Percentiles rank a stretch among this genome's conserved stretches.
Conservation (phyloP, 2,888 invertebrate species). For the Onchidella celtica region DNA sequence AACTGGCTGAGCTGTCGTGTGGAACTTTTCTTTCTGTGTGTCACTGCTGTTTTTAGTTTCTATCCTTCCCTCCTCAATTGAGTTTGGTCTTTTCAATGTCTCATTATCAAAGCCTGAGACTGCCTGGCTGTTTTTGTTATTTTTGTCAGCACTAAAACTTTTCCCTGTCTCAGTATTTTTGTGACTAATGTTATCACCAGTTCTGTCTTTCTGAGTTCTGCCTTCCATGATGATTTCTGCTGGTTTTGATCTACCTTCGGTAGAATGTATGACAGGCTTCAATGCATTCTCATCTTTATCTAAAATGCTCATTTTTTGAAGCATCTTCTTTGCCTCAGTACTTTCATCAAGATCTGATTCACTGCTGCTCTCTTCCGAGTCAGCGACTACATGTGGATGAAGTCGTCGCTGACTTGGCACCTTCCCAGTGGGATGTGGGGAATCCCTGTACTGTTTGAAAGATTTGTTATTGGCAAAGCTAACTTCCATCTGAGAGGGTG, state of each 20-base stretch:
- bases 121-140: not conserved
- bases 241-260: not conserved
- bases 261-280: not conserved
- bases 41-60: too few relatives aligned
- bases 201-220: not conserved
- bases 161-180: not conserved
- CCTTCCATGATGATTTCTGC: not conserved
- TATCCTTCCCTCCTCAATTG: too few relatives aligned
- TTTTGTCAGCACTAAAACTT: not conserved
- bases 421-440: slow-evolving; percentile 3
- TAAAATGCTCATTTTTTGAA: slow-evolving; percentile 28
- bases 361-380: slow-evolving; percentile 22
- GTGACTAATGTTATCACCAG: not conserved
- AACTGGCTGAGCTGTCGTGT: too few relatives aligned
- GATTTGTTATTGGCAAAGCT: slow-evolving; percentile 34
- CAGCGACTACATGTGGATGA: not conserved
- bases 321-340: not conserved
- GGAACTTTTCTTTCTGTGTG: too few relatives aligned
- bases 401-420: not conserved
- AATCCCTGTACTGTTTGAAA: slow-evolving; percentile 44
- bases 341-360: slow-evolving; percentile 19
- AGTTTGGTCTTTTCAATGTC: too few relatives aligned
- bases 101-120: too few relatives aligned
- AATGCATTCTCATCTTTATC: slow-evolving; percentile 18
- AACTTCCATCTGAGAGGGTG: not conserved